Evolutionary conservation across 2,797 vertebrate species (phyloP).

Genomic region (Liasis olivaceus): DNA sequence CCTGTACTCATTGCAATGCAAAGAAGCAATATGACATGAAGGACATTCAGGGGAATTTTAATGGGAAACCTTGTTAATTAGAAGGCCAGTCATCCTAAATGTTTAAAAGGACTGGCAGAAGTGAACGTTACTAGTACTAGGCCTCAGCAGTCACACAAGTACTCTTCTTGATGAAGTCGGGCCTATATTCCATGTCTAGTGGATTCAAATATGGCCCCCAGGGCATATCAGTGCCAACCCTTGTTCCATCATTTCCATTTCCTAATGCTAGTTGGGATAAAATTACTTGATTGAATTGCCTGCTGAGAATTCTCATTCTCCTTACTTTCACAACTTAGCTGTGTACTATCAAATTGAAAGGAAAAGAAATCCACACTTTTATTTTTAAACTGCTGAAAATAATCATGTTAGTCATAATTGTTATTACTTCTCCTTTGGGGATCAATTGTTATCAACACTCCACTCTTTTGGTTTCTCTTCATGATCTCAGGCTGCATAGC

Average conservation of each 20-base stretch:
- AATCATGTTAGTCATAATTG: conserved; percentile 69
- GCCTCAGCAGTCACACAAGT: not conserved
- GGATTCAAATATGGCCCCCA: not conserved
- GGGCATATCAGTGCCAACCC: not conserved
- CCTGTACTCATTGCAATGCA: not conserved
- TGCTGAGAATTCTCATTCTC: conserved; percentile 26
- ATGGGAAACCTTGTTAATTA: not conserved
- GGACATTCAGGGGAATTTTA: not conserved
- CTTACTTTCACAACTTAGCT: conserved; percentile 15
- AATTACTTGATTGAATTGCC: not conserved
- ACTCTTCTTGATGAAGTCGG: not conserved
- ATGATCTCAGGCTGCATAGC: conserved; percentile 42
- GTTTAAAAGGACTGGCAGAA: not conserved
- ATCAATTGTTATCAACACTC: conserved; percentile 65
- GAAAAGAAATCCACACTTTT: conserved; percentile 53
- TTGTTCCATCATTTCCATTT: not conserved
- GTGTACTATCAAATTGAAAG: not conserved
- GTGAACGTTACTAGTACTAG: not conserved
- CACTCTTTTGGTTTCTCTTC: conserved; percentile 60
- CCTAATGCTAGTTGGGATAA: not conserved
- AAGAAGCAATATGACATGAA: not conserved
- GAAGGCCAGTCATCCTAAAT: not conserved
- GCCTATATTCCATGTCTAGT: not conserved
- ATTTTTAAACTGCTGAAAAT: conserved; percentile 68
- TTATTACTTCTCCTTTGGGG: conserved; percentile 65